Percentiles rank a stretch among this genome's conserved stretches.
These are phyloP conservation scores for Belonocnema kinseyi DNA, from an alignment of 1,140 invertebrate genomes.

Conservation along the genomic window DNA sequence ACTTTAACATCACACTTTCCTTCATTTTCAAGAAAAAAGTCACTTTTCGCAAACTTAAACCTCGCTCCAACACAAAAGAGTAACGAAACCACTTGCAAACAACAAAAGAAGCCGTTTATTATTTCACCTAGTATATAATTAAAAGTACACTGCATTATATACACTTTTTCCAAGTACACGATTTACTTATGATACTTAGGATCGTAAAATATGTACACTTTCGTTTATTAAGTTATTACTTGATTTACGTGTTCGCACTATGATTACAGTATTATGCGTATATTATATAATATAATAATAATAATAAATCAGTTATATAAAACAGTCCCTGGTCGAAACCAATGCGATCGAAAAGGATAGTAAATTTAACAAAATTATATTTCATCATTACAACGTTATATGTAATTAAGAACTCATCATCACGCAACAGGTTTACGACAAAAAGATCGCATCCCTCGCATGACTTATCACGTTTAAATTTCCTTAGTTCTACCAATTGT, in stretches of 20 bases:
- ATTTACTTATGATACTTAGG: slow-evolving; percentile 72
- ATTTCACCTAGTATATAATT: slow-evolving; percentile 73
- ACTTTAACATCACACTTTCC: neutral
- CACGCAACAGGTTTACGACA: slow-evolving; percentile 66
- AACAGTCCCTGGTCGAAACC: slow-evolving; percentile 74
- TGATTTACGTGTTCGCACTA: slow-evolving; percentile 63
- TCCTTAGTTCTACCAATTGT: slow-evolving; percentile 11
- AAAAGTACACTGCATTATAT: slow-evolving; percentile 76
- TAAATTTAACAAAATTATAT: slow-evolving; percentile 69
- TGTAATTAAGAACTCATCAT: slow-evolving; percentile 68
- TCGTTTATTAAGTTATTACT: slow-evolving; percentile 68
- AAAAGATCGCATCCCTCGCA: slow-evolving; percentile 60
- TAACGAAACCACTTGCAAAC: slow-evolving; percentile 64
- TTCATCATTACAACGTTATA: slow-evolving; percentile 64
- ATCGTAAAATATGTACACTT: slow-evolving; percentile 69
- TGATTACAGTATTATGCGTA: slow-evolving; percentile 70
- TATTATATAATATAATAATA: slow-evolving; percentile 41
- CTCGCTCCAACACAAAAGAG: slow-evolving; percentile 9
- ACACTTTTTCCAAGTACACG: slow-evolving; percentile 75
- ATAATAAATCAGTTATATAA: slow-evolving; percentile 71
- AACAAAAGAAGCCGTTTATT: slow-evolving; percentile 76
- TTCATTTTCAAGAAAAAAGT: neutral
- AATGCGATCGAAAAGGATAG: slow-evolving; percentile 69
- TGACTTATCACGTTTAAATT: slow-evolving; percentile 38
- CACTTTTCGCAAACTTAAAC: neutral